Base-by-base conservation (phyloP, 1,140 invertebrate genomes). In the Paracyclopina nana region DNA sequence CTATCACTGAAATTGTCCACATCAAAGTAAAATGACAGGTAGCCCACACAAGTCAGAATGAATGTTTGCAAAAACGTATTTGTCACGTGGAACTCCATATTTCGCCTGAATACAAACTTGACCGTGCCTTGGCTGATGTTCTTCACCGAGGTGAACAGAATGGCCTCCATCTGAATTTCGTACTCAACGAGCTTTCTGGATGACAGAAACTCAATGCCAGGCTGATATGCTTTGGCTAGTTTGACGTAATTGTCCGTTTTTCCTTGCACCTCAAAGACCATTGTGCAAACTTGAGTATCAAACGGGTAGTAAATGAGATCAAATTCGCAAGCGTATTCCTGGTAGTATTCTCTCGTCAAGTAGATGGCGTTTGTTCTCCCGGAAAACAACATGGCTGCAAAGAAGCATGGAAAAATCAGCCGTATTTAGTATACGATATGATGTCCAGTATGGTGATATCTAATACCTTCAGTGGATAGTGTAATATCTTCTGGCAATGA, bases 71-170 rank as follows among this genome's bases (percentile, higher is more conserved):
- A 29, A 20, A 48, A 31, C 4, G 45, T 48, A 22, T 48, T 48
- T 11, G 45, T 48, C 16, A 48, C 45, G 28, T 48, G 45, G 25
- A 26, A 48, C 29, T 48, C 45, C 45, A 48, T 48, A 28, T 28
- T 26, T 4, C 48, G 12, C 2, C 48, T n/a, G 16, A 50, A 50
- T 12, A 50, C 48, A 38, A 50, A 26, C 40, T 29, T 25, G 29
- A 50, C 48, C 24, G 40, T n/a, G 30, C 16, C 29, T 41, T 16
- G 12, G 22, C 48, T 50, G 4, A 38, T 38, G 20, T 38, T 38
- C n/a, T 38, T 8, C n/a, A 38, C 34, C 5, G 34, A 38, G 20
- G 20, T 16, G 34, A 38, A 5, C 34, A 16, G n/a, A 5, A 38
- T 16, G 20, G n/a, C n/a, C 20, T 38, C 34, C 34, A 38, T n/a